Conservation (phyloP, 1,140 invertebrate genomes). For the Amyelois transitella region DNA sequence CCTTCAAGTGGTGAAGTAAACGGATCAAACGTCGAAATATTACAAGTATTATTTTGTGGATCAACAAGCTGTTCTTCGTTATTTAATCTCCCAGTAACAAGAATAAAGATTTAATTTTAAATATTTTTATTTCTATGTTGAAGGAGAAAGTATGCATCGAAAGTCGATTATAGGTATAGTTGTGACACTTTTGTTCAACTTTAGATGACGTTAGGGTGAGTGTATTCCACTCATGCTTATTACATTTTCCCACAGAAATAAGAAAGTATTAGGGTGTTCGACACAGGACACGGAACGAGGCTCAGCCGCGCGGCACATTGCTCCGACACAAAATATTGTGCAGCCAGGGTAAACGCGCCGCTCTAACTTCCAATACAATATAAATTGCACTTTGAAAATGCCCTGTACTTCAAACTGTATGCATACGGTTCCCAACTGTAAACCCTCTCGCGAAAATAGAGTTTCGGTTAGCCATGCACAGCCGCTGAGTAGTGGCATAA, state of each 20-base stretch:
- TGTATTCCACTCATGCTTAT: conserved; percentile 57
- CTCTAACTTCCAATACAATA: conserved; percentile 72
- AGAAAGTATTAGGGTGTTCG: conserved; percentile 29
- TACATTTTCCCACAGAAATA: conserved; percentile 51
- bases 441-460: conserved; percentile 31
- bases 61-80: too few relatives aligned
- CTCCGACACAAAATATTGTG: conserved; percentile 67
- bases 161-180: too few relatives aligned
- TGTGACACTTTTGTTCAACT: conserved; percentile 15
- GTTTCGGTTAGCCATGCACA: conserved; percentile 26
- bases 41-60: too few relatives aligned
- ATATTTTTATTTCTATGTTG: too few relatives aligned
- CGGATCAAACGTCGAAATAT: too few relatives aligned
- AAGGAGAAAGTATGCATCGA: too few relatives aligned
- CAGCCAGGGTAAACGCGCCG: conserved; percentile 56
- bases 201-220: conserved; percentile 29
- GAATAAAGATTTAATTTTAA: too few relatives aligned
- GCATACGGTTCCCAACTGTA: conserved; percentile 53
- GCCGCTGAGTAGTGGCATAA: conserved; percentile 47
- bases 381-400: conserved; percentile 73
- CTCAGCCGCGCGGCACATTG: conserved; percentile 57
- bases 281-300: conserved; percentile 47
- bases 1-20: too few relatives aligned
- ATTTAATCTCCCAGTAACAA: too few relatives aligned
- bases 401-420: conserved; percentile 44